Conservation (phyloP, 2,888 invertebrate genomes). For the Stomorhina lunata region DNA sequence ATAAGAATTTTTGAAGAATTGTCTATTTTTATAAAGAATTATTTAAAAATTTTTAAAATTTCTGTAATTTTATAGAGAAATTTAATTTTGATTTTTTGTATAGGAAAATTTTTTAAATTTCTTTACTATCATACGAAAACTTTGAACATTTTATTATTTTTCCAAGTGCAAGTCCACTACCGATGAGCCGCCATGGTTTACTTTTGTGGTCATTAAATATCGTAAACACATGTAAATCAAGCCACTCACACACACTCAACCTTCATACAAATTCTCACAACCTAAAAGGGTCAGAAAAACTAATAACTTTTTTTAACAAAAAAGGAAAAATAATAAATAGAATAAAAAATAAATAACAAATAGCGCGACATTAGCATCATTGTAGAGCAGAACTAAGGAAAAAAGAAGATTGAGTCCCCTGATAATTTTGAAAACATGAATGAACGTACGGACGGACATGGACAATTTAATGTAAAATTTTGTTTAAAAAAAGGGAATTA, state of each 20-base stretch:
- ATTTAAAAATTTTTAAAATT: no score
- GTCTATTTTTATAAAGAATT: no score
- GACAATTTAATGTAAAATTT: no score
- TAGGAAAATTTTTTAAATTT: not conserved
- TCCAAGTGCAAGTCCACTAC: not conserved
- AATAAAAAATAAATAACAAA: constrained; percentile 11
- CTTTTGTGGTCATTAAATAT: constrained; percentile 28
- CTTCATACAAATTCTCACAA: constrained; percentile 27
- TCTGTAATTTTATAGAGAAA: no score
- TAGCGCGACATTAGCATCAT: constrained; percentile 23
- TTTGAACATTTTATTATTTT: not conserved
- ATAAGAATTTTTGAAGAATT: no score
- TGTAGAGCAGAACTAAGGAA: not conserved
- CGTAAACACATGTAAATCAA: constrained; percentile 46
- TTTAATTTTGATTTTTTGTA: no score
- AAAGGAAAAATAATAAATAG: not conserved
- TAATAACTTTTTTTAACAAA: constrained; percentile 24
- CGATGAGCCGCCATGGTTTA: constrained; percentile 23
- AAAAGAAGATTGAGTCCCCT: no score
- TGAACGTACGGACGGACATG: no score
- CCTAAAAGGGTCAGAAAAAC: constrained; percentile 20
- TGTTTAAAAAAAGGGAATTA: no score
- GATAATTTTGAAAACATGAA: no score
- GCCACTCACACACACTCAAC: constrained; percentile 36
- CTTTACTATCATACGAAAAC: not conserved